Conservation (phyloP, 2,888 invertebrate species). For the Aphrophora alni region DNA sequence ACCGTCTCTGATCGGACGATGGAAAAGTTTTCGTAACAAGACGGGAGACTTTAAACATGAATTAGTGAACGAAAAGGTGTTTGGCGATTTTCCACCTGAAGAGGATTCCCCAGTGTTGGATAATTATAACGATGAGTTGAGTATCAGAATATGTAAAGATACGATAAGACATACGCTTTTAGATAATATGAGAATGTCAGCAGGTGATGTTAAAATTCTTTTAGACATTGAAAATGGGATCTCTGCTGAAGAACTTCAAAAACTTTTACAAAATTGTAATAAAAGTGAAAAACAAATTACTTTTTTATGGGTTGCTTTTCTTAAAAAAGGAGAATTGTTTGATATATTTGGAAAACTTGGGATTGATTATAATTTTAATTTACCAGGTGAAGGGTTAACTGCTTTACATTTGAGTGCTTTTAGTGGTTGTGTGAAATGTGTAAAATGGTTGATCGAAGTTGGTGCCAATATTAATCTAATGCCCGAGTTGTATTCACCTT, state of each 20-base stretch:
- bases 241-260: conserved; percentile 60
- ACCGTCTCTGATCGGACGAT: conserved; percentile 49
- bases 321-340: conserved; percentile 72
- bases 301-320: conserved; percentile 76
- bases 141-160: conserved; percentile 61
- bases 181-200: conserved; percentile 74
- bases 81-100: conserved; percentile 29
- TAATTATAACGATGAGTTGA: conserved; percentile 51
- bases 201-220: conserved; percentile 70
- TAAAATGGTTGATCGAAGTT: conserved; percentile 70
- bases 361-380: conserved; percentile 73
- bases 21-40: conserved; percentile 46
- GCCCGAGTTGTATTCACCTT: conserved; percentile 76
- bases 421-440: conserved; percentile 76
- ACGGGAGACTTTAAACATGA: conserved; percentile 13
- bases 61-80: conserved; percentile 39
- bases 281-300: conserved; percentile 54
- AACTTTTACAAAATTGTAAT: background rate
- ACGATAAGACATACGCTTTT: conserved; percentile 74
- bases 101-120: conserved; percentile 26
- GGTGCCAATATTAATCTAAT: conserved; percentile 73
- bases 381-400: conserved; percentile 71
- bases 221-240: conserved; percentile 77
- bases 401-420: conserved; percentile 80
- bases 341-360: conserved; percentile 69